A percentile compares a stretch with the other conserved stretches of the same genome.
Conservation (phyloP, 2,888 invertebrate species). For the Drosophila peninsularis region DNA sequence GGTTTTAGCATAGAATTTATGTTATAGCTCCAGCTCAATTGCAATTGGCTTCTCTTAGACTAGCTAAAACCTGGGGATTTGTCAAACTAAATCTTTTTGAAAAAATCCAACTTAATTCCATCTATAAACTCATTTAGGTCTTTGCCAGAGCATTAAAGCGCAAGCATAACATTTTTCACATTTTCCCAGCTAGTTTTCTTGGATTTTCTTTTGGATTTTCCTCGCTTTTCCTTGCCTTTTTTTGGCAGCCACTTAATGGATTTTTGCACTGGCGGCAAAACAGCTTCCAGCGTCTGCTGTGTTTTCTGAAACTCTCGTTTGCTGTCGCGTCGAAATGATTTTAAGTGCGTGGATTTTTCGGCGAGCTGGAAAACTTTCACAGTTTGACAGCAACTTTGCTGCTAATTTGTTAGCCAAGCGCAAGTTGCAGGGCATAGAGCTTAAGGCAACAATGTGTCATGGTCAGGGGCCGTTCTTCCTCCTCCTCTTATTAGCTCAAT, state of each 20-base stretch:
- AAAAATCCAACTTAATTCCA: neutral
- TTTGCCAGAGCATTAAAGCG: conserved; percentile 25
- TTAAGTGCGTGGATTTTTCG: conserved; percentile 14
- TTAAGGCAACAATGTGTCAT: conserved; percentile 21
- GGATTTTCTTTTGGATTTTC: conserved; percentile 5
- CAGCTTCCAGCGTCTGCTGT: conserved; percentile 13
- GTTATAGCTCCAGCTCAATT: neutral
- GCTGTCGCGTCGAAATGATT: conserved; percentile 40
- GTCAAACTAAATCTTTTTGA: neutral
- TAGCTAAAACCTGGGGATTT: conserved; percentile 13
- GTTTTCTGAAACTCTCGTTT: conserved; percentile 31
- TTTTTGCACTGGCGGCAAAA: conserved; percentile 48
- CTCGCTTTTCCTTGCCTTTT: neutral
- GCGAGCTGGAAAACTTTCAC: conserved; percentile 32
- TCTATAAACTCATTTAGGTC: conserved; percentile 17
- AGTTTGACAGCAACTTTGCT: conserved; percentile 45
- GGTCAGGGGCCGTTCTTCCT: conserved; percentile 32
- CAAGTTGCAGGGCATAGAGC: conserved; percentile 23
- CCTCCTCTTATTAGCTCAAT: conserved; percentile 46
- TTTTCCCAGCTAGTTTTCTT: conserved; percentile 15
- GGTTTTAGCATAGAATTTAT: neutral
- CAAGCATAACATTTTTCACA: neutral
- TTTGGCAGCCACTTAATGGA: conserved; percentile 56
- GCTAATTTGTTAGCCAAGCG: conserved; percentile 49
- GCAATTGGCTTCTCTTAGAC: neutral